Percentiles rank a stretch among this genome's conserved stretches.
Evolutionary conservation across 2,888 invertebrate genomes (phyloP).

Genomic region (Eulithis prunata): DNA sequence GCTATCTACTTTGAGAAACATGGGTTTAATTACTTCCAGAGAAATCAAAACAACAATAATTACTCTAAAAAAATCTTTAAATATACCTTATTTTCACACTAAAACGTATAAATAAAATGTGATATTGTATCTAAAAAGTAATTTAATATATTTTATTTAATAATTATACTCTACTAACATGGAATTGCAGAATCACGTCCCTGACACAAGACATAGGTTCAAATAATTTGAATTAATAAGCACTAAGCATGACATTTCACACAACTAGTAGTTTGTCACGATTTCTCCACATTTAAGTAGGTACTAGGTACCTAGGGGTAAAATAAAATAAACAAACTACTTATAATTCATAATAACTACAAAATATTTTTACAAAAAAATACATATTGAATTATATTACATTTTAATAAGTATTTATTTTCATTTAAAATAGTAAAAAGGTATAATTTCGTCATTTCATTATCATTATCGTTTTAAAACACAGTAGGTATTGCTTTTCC

Average conservation of each 20-base stretch:
- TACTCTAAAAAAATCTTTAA: no score
- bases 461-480: no score
- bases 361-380: no score
- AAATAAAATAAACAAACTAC: no score
- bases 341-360: no score
- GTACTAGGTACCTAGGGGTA: neutral
- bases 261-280: conserved; percentile 21
- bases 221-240: conserved; percentile 34
- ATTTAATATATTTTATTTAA: conserved; percentile 28
- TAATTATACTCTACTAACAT: conserved; percentile 25
- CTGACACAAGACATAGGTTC: conserved; percentile 38
- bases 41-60: no score
- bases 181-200: conserved; percentile 34
- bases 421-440: no score
- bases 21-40: no score
- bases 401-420: no score
- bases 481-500: neutral
- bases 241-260: conserved; percentile 19
- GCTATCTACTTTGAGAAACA: no score
- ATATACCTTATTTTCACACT: neutral
- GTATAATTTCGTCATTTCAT: no score
- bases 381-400: no score
- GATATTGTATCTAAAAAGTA: conserved; percentile 24
- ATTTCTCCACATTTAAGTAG: conserved; percentile 6
- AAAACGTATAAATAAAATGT: neutral